These are phyloP conservation scores for Bufotes viridis DNA, from an alignment of 2,797 vertebrate species.

Conservation along the genomic window DNA sequence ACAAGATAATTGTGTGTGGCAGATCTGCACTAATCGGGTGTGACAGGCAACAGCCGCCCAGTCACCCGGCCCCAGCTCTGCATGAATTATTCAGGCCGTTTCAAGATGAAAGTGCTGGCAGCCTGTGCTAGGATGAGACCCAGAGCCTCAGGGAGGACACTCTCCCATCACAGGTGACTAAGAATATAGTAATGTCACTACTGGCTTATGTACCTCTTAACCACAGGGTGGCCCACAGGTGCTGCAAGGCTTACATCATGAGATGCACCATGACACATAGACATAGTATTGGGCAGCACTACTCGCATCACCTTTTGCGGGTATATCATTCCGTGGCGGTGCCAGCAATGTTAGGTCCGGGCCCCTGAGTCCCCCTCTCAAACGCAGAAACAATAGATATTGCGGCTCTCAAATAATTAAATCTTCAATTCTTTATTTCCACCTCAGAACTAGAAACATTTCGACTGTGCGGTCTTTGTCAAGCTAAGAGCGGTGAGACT, in stretches of 20 bases:
- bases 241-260: background rate
- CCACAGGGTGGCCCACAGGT: background rate
- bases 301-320: too few species aligned
- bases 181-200: background rate
- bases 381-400: too few species aligned
- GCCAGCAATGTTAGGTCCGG: too few species aligned
- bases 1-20: slow-evolving; percentile 36
- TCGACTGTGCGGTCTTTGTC: too few species aligned
- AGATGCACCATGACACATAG: background rate
- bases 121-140: background rate
- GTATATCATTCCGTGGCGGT: too few species aligned
- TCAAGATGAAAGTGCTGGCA: background rate
- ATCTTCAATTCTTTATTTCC: too few species aligned
- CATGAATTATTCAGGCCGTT: slow-evolving; percentile 46
- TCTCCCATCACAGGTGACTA: background rate
- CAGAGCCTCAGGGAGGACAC: background rate
- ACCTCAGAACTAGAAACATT: too few species aligned
- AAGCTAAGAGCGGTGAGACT: too few species aligned
- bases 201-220: background rate
- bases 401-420: too few species aligned
- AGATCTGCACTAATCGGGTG: slow-evolving; percentile 34
- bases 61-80: background rate
- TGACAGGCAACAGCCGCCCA: slow-evolving; percentile 38
- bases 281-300: too few species aligned
- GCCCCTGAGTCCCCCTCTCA: too few species aligned